Evolutionary conservation across 2,888 invertebrate genomes (phyloP).

Genomic region (Gerris lacustris): DNA sequence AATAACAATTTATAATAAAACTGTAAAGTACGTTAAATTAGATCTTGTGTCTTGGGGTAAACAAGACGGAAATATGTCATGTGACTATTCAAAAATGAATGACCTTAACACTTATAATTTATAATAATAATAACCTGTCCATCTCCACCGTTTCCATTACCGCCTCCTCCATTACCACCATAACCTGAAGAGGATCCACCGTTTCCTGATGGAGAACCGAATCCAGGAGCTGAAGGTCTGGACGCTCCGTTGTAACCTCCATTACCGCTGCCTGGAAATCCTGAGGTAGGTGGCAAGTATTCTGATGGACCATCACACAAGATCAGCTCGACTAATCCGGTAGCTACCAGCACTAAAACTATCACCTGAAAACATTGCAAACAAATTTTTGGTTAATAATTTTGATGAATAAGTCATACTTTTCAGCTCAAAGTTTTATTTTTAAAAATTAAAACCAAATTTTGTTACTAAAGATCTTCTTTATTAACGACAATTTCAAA

Average conservation of each 20-base stretch:
- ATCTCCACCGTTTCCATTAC: conserved; percentile 8
- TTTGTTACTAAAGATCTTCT: too few relatives aligned
- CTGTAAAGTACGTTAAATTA: too few relatives aligned
- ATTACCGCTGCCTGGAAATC: conserved; percentile 15
- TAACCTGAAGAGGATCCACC: conserved; percentile 14
- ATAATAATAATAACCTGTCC: conserved; percentile 16
- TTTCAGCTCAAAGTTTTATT: too few relatives aligned
- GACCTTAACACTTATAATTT: too few relatives aligned
- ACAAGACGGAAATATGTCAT: too few relatives aligned
- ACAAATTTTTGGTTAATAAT: too few relatives aligned
- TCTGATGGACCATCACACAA: conserved; percentile 6
- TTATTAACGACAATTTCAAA: too few relatives aligned
- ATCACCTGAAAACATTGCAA: not conserved
- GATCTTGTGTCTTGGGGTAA: too few relatives aligned
- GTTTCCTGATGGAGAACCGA: conserved; percentile 8
- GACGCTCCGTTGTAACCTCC: conserved; percentile 5
- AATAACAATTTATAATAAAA: too few relatives aligned
- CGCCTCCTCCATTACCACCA: conserved; percentile 16
- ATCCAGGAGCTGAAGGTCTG: conserved; percentile 10
- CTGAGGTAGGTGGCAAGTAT: conserved; percentile 16
- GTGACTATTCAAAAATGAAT: too few relatives aligned
- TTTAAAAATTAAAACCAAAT: too few relatives aligned
- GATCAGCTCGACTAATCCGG: not conserved
- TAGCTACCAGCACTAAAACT: not conserved
- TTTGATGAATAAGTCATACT: too few relatives aligned